Percentiles rank a stretch among this genome's conserved stretches.
phyloP scores from a whole-genome alignment of 2,888 invertebrate genomes.

The Cryptocephalus primarius region DNA sequence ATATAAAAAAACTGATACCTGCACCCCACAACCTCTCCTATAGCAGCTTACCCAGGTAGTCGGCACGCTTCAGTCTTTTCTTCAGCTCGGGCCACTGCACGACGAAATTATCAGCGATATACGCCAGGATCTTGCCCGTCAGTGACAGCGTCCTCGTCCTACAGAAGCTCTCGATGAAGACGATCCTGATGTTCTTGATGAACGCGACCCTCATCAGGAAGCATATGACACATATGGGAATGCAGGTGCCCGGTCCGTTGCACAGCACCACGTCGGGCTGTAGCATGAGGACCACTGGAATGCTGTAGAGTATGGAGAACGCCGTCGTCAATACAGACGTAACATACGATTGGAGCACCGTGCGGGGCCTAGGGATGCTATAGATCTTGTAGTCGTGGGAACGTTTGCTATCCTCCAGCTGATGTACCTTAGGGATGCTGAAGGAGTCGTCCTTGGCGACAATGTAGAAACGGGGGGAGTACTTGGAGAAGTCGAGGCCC shows the following conservation, averaged over 20 bases:
- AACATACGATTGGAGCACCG: slow-evolving; percentile 77
- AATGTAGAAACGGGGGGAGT: slow-evolving; percentile 66
- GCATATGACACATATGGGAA: slow-evolving; percentile 76
- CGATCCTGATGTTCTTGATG: slow-evolving; percentile 57
- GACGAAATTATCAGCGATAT: slow-evolving; percentile 72
- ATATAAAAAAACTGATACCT: too few species aligned
- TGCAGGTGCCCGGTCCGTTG: slow-evolving; percentile 95
- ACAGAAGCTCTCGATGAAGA: slow-evolving; percentile 93
- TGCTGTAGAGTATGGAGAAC: slow-evolving; percentile 53
- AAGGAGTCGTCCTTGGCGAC: slow-evolving; percentile 67
- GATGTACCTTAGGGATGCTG: slow-evolving; percentile 57
- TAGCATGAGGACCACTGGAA: slow-evolving; percentile 56
- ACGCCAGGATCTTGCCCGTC: slow-evolving; percentile 76
- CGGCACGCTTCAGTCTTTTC: slow-evolving; percentile 52
- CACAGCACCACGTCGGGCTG: slow-evolving; percentile 76
- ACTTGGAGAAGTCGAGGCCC: slow-evolving; percentile 50
- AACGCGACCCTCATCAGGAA: slow-evolving; percentile 61
- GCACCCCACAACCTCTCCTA: slow-evolving; percentile 28
- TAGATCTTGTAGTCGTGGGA: slow-evolving; percentile 34
- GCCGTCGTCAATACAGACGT: slow-evolving; percentile 71
- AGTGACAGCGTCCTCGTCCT: slow-evolving; percentile 82
- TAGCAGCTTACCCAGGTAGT: slow-evolving; percentile 67
- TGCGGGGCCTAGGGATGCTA: slow-evolving; percentile 71
- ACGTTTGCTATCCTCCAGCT: slow-evolving; percentile 34
- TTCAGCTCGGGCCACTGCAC: slow-evolving; percentile 87